Percentiles rank a stretch among this genome's conserved stretches.
These are phyloP conservation scores for Pelodiscus sinensis DNA, from an alignment of 2,113 vertebrate genomes.

Conservation along the genomic window DNA sequence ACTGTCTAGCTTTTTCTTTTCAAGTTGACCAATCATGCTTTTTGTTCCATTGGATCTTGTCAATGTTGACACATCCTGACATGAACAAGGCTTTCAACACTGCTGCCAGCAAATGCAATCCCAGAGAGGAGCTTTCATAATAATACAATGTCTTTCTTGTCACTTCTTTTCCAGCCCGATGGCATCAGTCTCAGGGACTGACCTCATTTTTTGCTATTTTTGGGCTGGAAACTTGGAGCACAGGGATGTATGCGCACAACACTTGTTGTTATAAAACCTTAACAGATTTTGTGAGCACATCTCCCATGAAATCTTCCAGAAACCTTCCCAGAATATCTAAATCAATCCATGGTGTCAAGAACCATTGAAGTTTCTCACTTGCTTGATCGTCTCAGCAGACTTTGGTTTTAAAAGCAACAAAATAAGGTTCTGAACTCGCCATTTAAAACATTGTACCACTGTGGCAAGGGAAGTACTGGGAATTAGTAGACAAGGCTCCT, in stretches of 20 bases:
- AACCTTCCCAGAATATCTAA: background rate
- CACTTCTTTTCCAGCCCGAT: background rate
- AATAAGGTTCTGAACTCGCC: background rate
- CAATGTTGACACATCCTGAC: slow-evolving; percentile 54
- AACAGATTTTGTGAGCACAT: slow-evolving; percentile 10
- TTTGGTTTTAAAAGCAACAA: background rate
- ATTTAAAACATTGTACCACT: background rate
- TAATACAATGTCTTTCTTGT: slow-evolving; percentile 17
- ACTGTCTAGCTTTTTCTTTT: background rate
- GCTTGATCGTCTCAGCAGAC: background rate
- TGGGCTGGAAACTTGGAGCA: background rate
- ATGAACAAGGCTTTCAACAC: slow-evolving; percentile 2
- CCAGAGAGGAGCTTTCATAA: slow-evolving; percentile 26
- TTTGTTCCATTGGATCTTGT: slow-evolving; percentile 24
- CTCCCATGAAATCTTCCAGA: background rate
- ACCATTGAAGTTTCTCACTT: background rate
- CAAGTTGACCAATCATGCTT: background rate
- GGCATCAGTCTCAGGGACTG: slow-evolving; percentile 48
- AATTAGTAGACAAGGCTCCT: background rate
- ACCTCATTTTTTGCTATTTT: slow-evolving; percentile 29
- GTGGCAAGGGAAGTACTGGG: background rate
- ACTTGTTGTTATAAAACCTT: background rate
- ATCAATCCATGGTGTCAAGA: accelerated
- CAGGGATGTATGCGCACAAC: accelerated
- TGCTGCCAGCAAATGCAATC: slow-evolving; percentile 57